These are phyloP conservation scores for Amphiprion ocellaris DNA, from an alignment of 2,113 vertebrate species.

Conservation along the genomic window DNA sequence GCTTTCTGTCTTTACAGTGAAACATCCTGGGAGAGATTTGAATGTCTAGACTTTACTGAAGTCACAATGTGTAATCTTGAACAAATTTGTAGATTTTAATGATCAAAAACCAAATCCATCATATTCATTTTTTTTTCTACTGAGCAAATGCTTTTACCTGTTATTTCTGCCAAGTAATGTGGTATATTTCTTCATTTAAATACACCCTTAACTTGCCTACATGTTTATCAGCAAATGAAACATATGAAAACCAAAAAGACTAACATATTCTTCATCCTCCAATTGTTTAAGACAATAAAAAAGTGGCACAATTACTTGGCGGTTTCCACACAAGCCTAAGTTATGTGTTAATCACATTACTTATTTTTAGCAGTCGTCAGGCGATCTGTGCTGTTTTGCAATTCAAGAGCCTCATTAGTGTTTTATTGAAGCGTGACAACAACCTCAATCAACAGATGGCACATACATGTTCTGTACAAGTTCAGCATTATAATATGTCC, in stretches of 20 bases:
- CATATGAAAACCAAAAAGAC: neutral
- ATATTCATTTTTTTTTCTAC: too few relatives aligned
- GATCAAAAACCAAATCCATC: too few relatives aligned
- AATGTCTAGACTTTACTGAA: too few relatives aligned
- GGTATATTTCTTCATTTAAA: neutral
- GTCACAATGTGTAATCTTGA: too few relatives aligned
- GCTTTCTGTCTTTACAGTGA: neutral
- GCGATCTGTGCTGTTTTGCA: conserved; percentile 56
- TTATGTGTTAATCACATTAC: conserved; percentile 48
- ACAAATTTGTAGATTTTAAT: too few relatives aligned
- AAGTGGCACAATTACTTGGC: neutral
- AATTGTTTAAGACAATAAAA: neutral
- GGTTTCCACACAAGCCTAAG: conserved; percentile 24
- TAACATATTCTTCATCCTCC: neutral
- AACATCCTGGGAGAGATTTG: neutral
- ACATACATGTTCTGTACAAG: conserved; percentile 17
- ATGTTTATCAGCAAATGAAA: neutral
- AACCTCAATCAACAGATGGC: conserved; percentile 33
- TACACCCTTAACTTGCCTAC: too few relatives aligned
- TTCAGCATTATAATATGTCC: conserved; percentile 9
- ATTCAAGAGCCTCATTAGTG: conserved; percentile 59
- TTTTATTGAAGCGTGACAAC: conserved; percentile 46
- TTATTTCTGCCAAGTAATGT: neutral
- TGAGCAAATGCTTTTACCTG: neutral
- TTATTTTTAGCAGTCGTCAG: conserved; percentile 62